phyloP scores from a whole-genome alignment of 2,888 invertebrate genomes.

The Choristoneura rosaceana region DNA sequence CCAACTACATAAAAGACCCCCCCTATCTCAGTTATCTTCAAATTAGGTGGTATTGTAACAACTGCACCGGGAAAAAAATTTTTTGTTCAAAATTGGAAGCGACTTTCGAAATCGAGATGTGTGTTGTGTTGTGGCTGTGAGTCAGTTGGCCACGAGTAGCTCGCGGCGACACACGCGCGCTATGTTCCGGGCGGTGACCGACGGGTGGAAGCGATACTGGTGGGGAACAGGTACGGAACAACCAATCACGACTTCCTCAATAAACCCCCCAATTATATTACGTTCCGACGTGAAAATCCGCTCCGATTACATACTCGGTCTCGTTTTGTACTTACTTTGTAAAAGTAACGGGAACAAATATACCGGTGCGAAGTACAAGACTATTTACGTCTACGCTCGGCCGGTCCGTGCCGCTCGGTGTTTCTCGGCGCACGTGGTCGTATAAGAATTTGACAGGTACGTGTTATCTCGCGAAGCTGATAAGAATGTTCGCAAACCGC shows the following conservation, averaged over 20 bases:
- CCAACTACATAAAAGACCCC: slow-evolving; percentile 55
- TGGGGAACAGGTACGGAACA: slow-evolving; percentile 83
- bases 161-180: slow-evolving; percentile 71
- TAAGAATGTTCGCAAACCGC: slow-evolving; percentile 23
- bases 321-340: slow-evolving; percentile 29
- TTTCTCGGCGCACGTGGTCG: slow-evolving; percentile 74
- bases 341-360: slow-evolving; percentile 43
- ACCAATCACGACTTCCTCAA: slow-evolving; percentile 73
- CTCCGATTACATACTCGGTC: slow-evolving; percentile 1
- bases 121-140: slow-evolving; percentile 44
- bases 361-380: slow-evolving; percentile 51
- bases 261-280: slow-evolving; percentile 59
- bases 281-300: slow-evolving; percentile 51
- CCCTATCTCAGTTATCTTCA: slow-evolving; percentile 45
- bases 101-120: slow-evolving; percentile 37
- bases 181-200: slow-evolving; percentile 79
- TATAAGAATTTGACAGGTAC: slow-evolving; percentile 62
- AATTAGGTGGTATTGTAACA: slow-evolving; percentile 38
- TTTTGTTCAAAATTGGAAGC: slow-evolving; percentile 48
- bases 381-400: slow-evolving; percentile 76
- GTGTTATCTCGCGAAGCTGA: slow-evolving; percentile 44
- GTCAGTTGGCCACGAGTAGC: slow-evolving; percentile 76
- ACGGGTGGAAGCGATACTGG: slow-evolving; percentile 82
- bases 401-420: slow-evolving; percentile 62
- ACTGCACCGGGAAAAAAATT: slow-evolving; percentile 33